These are phyloP conservation scores for Megaustenia siamemsis DNA, from an alignment of 2,888 invertebrate genomes.

Conservation along the genomic window DNA sequence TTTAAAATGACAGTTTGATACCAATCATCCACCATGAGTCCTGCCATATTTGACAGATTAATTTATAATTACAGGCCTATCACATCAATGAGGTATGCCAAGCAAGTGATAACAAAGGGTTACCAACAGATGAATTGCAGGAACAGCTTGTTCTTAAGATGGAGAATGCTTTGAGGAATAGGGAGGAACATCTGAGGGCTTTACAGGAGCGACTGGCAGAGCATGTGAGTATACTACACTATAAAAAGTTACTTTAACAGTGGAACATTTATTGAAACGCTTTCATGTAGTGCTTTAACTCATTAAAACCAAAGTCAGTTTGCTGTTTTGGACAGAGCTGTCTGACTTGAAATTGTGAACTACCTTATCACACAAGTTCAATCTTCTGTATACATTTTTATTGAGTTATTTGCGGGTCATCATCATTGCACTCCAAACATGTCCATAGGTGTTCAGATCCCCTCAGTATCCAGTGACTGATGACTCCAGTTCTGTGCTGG, in stretches of 20 bases:
- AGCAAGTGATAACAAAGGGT: constrained; percentile 89
- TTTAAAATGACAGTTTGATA: too few species aligned
- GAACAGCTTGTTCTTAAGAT: constrained; percentile 88
- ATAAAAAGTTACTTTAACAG: neutral
- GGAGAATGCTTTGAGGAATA: constrained; percentile 91
- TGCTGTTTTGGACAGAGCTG: too few species aligned
- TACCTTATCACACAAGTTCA: too few species aligned
- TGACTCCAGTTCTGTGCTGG: too few species aligned
- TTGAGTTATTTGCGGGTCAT: too few species aligned
- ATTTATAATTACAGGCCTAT: constrained; percentile 66
- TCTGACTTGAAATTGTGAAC: too few species aligned
- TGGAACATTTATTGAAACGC: neutral
- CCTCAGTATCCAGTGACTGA: too few species aligned
- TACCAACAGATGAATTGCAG: constrained; percentile 90
- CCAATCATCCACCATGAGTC: neutral
- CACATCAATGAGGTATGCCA: constrained; percentile 77
- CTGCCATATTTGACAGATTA: neutral
- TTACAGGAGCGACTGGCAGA: constrained; percentile 94
- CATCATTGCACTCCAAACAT: too few species aligned
- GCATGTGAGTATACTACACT: constrained; percentile 85
- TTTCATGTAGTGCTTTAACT: too few species aligned
- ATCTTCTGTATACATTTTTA: too few species aligned
- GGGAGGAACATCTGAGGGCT: constrained; percentile 93
- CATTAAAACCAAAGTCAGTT: too few species aligned
- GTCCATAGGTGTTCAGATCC: too few species aligned